Base-by-base conservation (phyloP, 2,113 vertebrate genomes). In the Caretta caretta region DNA sequence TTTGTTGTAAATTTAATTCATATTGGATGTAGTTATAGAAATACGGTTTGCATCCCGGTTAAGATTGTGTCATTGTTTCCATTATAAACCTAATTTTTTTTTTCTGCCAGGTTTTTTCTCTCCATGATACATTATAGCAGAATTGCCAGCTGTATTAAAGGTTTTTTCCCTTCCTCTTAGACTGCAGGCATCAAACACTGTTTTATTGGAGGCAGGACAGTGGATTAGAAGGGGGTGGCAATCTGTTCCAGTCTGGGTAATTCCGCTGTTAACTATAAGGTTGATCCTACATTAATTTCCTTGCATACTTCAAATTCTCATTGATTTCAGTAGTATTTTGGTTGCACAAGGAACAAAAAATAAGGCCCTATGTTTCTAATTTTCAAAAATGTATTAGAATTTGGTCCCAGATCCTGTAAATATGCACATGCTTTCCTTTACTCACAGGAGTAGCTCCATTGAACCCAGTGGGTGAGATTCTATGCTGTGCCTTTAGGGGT, bases 1-100 rank as follows among this genome's bases (percentile, higher is more conserved):
- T 53, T 87, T 93, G 69, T 38, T 95, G 25, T 94, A 96, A 96
- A 94, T 86, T 91, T 69, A 76, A 0, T 69, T 95, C 79, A 69
- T 29, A 29, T 86, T 85, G 91, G 93, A 94, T 92, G 82, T 83
- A 84, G 83, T 20, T 93, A 91, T 46, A 69, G 57, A 89, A 88
- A 76, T 88, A 65, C 6, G 90, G 54, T 90, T 97, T 97, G 94
- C 75, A 92, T 76, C 42, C 76, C 87, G 82, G 65, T 86, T 16
- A 17, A 94, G 46, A 85, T 93, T 95, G 49, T 97, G 87, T 95
- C 89, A 84, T 87, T 93, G 57, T 92, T 97, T 92, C 57, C 93
- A 90, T 84, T 78, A 93, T 90, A 84, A 96, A 83, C 24, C 86
- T 95, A 56, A 90, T 49, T 82, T 94, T 87, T 83, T 31, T 94